Evolutionary conservation across 2,113 vertebrate genomes (phyloP).

Genomic region (Menidia beryllina): DNA sequence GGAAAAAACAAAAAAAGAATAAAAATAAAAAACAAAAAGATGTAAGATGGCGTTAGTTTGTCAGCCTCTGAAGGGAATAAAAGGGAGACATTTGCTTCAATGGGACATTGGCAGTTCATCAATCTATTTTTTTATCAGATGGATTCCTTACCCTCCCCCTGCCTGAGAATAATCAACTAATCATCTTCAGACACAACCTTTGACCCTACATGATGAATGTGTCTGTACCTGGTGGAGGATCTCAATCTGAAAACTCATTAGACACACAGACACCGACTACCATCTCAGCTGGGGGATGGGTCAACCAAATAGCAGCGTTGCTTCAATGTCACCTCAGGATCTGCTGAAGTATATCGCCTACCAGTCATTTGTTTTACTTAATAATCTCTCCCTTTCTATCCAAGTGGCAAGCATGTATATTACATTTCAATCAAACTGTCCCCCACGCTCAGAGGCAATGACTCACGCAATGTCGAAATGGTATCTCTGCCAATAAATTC

Average conservation of each 20-base stretch:
- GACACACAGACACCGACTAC: slow-evolving; percentile 52
- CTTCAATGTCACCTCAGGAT: slow-evolving; percentile 43
- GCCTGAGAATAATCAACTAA: slow-evolving; percentile 60
- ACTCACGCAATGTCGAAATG: not conserved
- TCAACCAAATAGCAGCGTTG: slow-evolving; percentile 18
- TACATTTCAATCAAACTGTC: slow-evolving; percentile 5
- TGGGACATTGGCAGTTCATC: not conserved
- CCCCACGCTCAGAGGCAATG: slow-evolving; percentile 25
- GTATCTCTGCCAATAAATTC: slow-evolving; percentile 19
- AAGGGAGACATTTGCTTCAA: not conserved
- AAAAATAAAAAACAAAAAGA: too few species aligned
- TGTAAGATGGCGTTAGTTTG: too few species aligned
- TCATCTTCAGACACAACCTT: slow-evolving; percentile 56
- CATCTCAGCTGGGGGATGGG: slow-evolving; percentile 61
- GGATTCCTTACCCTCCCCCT: not conserved
- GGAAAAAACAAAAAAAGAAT: too few species aligned
- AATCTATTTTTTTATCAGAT: slow-evolving; percentile 19
- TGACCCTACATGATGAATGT: slow-evolving; percentile 69
- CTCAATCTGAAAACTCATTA: slow-evolving; percentile 55
- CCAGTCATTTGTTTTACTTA: slow-evolving; percentile 2
- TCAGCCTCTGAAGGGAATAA: not conserved
- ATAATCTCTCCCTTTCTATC: slow-evolving; percentile 7
- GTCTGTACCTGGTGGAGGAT: slow-evolving; percentile 51
- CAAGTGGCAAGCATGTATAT: not conserved
- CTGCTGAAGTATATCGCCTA: slow-evolving; percentile 17